These are phyloP conservation scores for Sialis fuliginosa DNA, from an alignment of 2,888 invertebrate genomes.

Conservation along the genomic window DNA sequence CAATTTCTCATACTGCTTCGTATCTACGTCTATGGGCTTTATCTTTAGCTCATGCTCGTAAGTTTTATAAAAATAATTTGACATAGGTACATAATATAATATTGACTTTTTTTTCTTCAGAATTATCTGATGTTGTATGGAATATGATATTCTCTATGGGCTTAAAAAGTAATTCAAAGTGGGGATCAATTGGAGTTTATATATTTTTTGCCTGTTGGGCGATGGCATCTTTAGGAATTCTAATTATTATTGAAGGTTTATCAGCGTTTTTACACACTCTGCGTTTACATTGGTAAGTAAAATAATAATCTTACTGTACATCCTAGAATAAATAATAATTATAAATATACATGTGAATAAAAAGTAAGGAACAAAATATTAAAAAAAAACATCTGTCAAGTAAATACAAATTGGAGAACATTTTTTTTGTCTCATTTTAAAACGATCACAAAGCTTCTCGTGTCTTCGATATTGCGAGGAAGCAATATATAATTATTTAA, in stretches of 20 bases:
- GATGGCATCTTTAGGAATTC: conserved; percentile 59
- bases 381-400: background rate
- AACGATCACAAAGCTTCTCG: no score
- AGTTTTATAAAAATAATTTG: conserved; percentile 27
- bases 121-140: conserved; percentile 71
- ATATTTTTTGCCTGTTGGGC: conserved; percentile 61
- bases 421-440: no score
- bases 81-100: background rate
- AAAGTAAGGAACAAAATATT: background rate
- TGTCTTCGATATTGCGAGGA: no score
- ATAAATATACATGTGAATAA: background rate
- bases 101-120: conserved; percentile 26
- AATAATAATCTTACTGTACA: background rate
- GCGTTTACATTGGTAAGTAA: conserved; percentile 62
- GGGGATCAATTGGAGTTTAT: conserved; percentile 35
- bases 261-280: conserved; percentile 82
- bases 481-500: no score
- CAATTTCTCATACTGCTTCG: conserved; percentile 92
- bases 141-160: conserved; percentile 38
- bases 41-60: conserved; percentile 88
- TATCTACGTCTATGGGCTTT: conserved; percentile 94
- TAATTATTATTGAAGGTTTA: conserved; percentile 80
- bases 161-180: conserved; percentile 15
- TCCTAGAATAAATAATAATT: background rate
- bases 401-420: no score